These are phyloP conservation scores for Chrysochloris asiatica DNA, from an alignment of 2,113 vertebrate genomes.

Conservation along the genomic window DNA sequence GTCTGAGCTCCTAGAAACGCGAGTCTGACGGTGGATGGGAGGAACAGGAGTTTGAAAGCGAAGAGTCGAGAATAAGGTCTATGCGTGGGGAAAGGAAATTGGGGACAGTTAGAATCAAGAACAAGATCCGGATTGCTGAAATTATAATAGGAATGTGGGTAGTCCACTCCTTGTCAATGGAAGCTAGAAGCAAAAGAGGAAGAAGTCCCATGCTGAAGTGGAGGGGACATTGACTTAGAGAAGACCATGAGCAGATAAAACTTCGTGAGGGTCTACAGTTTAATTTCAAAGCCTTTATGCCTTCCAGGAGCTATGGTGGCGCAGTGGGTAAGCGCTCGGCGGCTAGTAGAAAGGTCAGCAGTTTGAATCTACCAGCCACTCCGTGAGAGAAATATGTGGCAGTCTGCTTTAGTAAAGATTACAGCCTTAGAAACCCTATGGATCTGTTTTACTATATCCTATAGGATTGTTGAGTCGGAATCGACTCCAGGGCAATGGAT, in stretches of 20 bases:
- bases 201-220: slow-evolving; percentile 31
- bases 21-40: slow-evolving; percentile 53
- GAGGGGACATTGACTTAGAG: neutral
- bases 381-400: neutral
- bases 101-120: neutral
- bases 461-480: neutral
- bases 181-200: slow-evolving; percentile 30
- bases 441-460: too few relatives aligned
- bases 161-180: neutral
- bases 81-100: slow-evolving; percentile 32
- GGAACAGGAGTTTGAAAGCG: slow-evolving; percentile 63
- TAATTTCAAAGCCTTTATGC: slow-evolving; percentile 43
- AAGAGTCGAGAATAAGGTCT: slow-evolving; percentile 28
- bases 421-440: neutral
- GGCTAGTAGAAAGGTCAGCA: neutral
- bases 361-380: neutral
- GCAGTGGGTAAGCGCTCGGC: neutral
- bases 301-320: neutral
- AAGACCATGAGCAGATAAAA: neutral
- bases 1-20: slow-evolving; percentile 44
- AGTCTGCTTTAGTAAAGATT: neutral
- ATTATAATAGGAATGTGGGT: neutral
- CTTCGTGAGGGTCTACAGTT: neutral
- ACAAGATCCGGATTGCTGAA: slow-evolving; percentile 11
- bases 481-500: neutral